A percentile compares a stretch with the other conserved stretches of the same genome.
phyloP scores from a whole-genome alignment of 2,797 vertebrate genomes.

The Streptopelia turtur region DNA sequence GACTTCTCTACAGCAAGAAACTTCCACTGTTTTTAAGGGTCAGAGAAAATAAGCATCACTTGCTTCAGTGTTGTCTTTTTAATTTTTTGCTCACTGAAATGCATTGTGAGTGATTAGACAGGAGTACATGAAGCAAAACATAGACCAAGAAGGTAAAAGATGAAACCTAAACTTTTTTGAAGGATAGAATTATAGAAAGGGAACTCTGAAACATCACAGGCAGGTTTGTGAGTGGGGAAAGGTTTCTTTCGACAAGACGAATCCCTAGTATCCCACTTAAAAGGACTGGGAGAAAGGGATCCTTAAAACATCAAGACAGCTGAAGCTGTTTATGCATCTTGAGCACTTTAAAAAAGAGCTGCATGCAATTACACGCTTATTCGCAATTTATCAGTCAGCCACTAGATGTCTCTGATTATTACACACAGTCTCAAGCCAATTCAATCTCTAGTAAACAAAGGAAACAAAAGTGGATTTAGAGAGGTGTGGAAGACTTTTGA shows the following conservation, averaged over 20 bases:
- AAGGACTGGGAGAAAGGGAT: not conserved
- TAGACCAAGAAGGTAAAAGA: not conserved
- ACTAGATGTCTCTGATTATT: conserved; percentile 70
- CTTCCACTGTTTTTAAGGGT: not conserved
- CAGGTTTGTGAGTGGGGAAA: not conserved
- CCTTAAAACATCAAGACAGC: not conserved
- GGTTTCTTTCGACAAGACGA: not conserved
- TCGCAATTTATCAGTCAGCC: conserved; percentile 48
- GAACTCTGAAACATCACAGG: not conserved
- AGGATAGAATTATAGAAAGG: not conserved
- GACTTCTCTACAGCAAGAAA: not conserved
- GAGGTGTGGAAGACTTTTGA: not conserved
- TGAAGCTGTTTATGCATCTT: not conserved
- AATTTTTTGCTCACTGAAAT: not conserved
- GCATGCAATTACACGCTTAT: not conserved
- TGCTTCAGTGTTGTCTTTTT: not conserved
- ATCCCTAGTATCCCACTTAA: not conserved
- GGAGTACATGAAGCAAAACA: not conserved
- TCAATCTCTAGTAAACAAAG: conserved; percentile 31
- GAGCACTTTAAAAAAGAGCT: not conserved
- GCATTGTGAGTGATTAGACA: not conserved
- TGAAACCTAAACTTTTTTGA: not conserved
- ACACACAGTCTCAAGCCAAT: not conserved
- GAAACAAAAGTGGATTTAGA: not conserved
- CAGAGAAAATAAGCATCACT: not conserved